These are phyloP conservation scores for Perizoma flavofasciatum DNA, from an alignment of 2,888 invertebrate genomes.

Conservation along the genomic window DNA sequence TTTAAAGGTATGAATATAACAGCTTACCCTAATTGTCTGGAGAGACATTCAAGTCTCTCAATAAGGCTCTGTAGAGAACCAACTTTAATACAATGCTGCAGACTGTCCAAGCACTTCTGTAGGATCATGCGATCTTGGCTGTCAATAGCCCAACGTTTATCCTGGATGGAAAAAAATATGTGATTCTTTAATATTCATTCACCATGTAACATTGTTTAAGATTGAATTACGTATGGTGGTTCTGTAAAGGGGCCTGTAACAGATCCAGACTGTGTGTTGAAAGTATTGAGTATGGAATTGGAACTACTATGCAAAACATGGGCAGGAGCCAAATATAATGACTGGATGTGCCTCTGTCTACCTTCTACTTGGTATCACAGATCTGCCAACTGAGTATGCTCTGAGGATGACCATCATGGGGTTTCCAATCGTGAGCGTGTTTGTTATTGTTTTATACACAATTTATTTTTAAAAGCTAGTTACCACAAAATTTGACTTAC, in stretches of 20 bases:
- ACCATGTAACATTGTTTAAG: not conserved
- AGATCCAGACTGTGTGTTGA: too few relatives aligned
- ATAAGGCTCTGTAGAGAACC: constrained; percentile 95
- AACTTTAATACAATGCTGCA: constrained; percentile 97
- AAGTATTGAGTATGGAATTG: too few relatives aligned
- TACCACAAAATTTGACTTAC: constrained; percentile 71
- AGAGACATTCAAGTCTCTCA: constrained; percentile 95
- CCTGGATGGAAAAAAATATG: constrained; percentile 78
- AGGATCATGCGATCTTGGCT: constrained; percentile 92
- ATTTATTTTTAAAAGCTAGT: too few relatives aligned
- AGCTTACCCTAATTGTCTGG: constrained; percentile 92
- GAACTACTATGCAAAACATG: too few relatives aligned
- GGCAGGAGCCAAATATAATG: too few relatives aligned
- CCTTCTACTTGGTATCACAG: too few relatives aligned
- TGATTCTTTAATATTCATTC: too few relatives aligned
- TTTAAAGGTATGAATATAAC: constrained; percentile 14
- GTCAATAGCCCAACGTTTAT: constrained; percentile 95
- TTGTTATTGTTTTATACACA: too few relatives aligned
- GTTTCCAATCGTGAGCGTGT: too few relatives aligned
- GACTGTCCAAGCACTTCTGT: constrained; percentile 94
- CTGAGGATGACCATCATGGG: too few relatives aligned
- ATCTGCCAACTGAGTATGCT: too few relatives aligned
- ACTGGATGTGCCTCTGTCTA: too few relatives aligned
- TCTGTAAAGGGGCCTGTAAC: not conserved
- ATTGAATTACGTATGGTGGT: not conserved